Conservation (phyloP, 2,113 vertebrate genomes). For the Alaudala cheleensis region DNA sequence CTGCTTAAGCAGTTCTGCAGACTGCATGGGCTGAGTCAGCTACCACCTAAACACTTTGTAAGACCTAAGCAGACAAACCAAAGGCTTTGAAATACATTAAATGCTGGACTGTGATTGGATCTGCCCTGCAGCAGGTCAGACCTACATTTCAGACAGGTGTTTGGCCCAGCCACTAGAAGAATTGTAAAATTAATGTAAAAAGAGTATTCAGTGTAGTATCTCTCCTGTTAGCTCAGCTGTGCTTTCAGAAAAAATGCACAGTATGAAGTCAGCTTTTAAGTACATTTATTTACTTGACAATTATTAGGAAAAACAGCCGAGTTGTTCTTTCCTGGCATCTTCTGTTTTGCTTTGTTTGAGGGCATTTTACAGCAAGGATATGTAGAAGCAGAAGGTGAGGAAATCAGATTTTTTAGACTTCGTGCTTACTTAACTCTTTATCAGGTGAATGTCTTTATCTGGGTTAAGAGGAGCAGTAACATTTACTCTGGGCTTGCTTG, state of each 20-base stretch:
- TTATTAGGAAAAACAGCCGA: not conserved
- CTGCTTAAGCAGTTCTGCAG: not conserved
- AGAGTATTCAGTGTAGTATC: not conserved
- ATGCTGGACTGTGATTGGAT: constrained; percentile 38
- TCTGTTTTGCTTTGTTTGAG: not conserved
- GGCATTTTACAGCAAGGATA: not conserved
- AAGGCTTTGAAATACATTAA: not conserved
- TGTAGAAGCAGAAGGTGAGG: not conserved
- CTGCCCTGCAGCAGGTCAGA: constrained; percentile 15
- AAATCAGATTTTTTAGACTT: not conserved
- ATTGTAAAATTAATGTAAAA: constrained; percentile 44
- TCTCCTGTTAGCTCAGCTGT: constrained; percentile 17
- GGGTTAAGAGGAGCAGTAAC: not conserved
- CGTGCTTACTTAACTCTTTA: not conserved
- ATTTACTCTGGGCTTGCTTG: not conserved
- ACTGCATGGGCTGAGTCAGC: not conserved
- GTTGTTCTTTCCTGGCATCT: not conserved
- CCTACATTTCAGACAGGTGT: not conserved
- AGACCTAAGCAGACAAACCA: not conserved
- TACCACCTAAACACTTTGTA: not conserved
- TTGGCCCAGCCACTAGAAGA: constrained; percentile 35
- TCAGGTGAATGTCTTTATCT: not conserved
- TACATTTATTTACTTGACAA: constrained; percentile 7
- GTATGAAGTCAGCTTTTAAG: constrained; percentile 15
- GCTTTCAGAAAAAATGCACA: constrained; percentile 19